Base-by-base conservation (phyloP, 2,888 invertebrate species). In the Erebia epiphron region DNA sequence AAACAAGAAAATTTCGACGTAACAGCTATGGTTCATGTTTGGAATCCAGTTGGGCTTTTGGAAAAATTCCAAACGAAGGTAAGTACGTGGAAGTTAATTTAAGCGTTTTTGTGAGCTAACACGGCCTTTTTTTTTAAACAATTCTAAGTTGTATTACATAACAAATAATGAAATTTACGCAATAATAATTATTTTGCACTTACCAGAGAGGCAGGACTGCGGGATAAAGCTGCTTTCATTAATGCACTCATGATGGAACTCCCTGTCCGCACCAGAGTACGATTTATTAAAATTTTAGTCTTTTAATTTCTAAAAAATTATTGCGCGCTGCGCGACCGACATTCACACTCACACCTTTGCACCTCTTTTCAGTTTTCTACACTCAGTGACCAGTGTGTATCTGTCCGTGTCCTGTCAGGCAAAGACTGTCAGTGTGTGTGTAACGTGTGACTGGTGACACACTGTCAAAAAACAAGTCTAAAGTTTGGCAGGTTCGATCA, bases 191-290 rank as follows among this genome's bases (percentile, higher is more conserved):
- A 71, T 71, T 67, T 64, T 58, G 61, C 76, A 85, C 88, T 83
- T 78, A 92, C 93, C 88, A 92, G 82, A 66, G 90, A 83, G 72
- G 87, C 88, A 76, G 91, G 92, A 82, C 87, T 92, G 79, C 91
- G 89, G 67, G 88, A 86, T 75, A 90, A 77, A 63, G 91, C 84
- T 73, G 88, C 88, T 82, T 91, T 94, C 84, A 93, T 87, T 83
- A 94, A 79, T 87, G 90, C 89, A 90, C 93, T 94, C 93, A 94
- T 94, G 92, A 92, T 93, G 92, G 91, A 92, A 93, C 92, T 92
- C 92, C 87, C 91, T 92, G 83, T 90, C 88, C 92, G 92, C 93
- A 93, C 93, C 91, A 75, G 87, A 91, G 90, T 81, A 90, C 91
- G 88, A 57, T 57, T 80, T 80, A 56, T 14, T 43, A 49, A 63